Conservation (phyloP, 1,140 invertebrate species). For the Temnothorax nylanderi region DNA sequence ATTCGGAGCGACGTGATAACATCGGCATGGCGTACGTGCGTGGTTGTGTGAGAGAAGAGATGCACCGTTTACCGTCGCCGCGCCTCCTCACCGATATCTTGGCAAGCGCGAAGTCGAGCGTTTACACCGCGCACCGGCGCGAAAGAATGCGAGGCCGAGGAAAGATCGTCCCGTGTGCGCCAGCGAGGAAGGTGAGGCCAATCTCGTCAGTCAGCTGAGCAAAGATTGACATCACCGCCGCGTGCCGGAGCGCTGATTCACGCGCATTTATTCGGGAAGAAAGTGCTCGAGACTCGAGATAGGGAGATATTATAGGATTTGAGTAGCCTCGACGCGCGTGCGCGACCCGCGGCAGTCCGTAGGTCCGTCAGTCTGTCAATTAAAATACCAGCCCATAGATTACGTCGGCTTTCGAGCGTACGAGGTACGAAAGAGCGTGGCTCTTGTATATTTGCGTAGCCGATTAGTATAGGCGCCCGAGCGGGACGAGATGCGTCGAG, state of each 20-base stretch:
- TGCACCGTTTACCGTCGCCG: conserved; percentile 37
- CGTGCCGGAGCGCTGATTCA: conserved; percentile 71
- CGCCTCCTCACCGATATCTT: not conserved
- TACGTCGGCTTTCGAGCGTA: conserved; percentile 19
- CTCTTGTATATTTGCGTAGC: conserved; percentile 51
- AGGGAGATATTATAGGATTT: conserved; percentile 38
- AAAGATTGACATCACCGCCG: conserved; percentile 75
- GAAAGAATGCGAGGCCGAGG: conserved; percentile 64
- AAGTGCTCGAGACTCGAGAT: conserved; percentile 65
- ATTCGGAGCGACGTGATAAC: conserved; percentile 42
- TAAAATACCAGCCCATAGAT: conserved; percentile 56
- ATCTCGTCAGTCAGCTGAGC: conserved; percentile 64
- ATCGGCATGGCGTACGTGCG: conserved; percentile 3
- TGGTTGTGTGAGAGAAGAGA: not conserved
- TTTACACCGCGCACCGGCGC: conserved; percentile 16
- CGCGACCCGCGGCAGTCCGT: not conserved
- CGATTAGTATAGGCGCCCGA: conserved; percentile 22
- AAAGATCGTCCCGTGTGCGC: conserved; percentile 32
- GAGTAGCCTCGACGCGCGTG: conserved; percentile 36
- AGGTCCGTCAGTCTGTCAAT: conserved; percentile 35
- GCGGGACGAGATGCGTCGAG: conserved; percentile 29
- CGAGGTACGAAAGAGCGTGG: not conserved
- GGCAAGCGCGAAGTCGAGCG: conserved; percentile 41
- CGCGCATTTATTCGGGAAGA: conserved; percentile 55
- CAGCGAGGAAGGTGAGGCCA: conserved; percentile 62